phyloP scores from a whole-genome alignment of 2,113 vertebrate genomes.

The Xyliphius kryptos region DNA sequence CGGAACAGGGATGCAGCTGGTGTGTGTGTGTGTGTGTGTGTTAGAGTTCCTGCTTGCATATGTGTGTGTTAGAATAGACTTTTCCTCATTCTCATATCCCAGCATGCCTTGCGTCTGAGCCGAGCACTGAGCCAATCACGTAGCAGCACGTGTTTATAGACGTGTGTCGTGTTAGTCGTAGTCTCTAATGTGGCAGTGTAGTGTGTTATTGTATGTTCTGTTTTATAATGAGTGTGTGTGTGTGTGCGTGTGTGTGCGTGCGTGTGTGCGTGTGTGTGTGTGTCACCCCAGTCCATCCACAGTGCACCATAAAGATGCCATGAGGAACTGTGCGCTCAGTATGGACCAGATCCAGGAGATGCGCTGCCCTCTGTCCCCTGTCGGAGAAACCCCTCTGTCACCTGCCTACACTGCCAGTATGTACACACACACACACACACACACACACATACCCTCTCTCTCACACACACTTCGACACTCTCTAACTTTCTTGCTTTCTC shows the following conservation, averaged over 20 bases:
- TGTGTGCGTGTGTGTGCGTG: conserved; percentile 18
- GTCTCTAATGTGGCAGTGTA: too few relatives aligned
- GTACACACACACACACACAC: conserved; percentile 38
- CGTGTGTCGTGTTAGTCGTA: conserved; percentile 12
- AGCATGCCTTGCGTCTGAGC: conserved; percentile 27
- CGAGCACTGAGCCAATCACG: too few relatives aligned
- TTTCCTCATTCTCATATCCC: conserved; percentile 18
- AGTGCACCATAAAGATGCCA: conserved; percentile 86
- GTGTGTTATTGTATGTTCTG: too few relatives aligned
- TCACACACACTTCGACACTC: conserved; percentile 13
- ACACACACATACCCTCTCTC: conserved; percentile 18
- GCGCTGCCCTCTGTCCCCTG: conserved; percentile 84
- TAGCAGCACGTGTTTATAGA: too few relatives aligned
- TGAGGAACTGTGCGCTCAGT: conserved; percentile 93
- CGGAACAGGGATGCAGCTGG: conserved; percentile 49
- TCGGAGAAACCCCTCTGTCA: conserved; percentile 78
- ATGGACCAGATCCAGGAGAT: conserved; percentile 97
- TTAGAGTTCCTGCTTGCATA: too few relatives aligned
- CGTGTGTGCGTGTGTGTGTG: conserved; percentile 23
- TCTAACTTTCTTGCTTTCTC: neutral
- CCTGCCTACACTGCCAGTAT: conserved; percentile 87
- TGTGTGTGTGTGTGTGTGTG: conserved; percentile 20
- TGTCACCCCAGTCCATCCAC: conserved; percentile 79
- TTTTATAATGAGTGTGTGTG: conserved; percentile 23
- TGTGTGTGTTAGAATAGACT: conserved; percentile 8